Conservation (phyloP, 2,797 vertebrate species). For the Dendrocincla tyrannina region DNA sequence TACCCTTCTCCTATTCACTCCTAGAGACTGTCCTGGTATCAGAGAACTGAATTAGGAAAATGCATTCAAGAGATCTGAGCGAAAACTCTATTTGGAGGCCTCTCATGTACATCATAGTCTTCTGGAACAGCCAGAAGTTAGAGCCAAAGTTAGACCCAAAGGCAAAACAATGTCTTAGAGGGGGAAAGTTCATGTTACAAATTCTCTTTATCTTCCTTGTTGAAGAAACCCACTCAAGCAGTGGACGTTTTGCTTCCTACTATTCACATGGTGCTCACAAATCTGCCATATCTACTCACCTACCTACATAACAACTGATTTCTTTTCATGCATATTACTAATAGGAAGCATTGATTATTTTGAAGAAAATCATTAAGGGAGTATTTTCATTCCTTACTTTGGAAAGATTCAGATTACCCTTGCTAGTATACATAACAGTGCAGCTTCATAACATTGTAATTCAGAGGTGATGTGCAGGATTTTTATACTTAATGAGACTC, state of each 20-base stretch:
- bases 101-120: not conserved
- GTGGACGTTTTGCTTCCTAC: not conserved
- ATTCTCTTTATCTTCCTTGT: not conserved
- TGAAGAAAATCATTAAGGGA: not conserved
- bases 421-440: not conserved
- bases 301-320: not conserved
- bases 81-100: not conserved
- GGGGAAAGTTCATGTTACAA: not conserved
- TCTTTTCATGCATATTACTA: not conserved
- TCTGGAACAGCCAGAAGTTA: not conserved
- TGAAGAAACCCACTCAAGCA: not conserved
- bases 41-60: not conserved
- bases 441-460: conserved; percentile 29
- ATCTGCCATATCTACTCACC: not conserved
- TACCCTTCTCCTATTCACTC: not conserved
- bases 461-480: conserved; percentile 34
- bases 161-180: not conserved
- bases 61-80: not conserved
- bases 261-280: not conserved
- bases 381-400: not conserved
- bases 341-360: not conserved
- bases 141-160: not conserved
- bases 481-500: conserved; percentile 61
- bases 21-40: not conserved
- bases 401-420: not conserved